Percentiles rank a stretch among this genome's conserved stretches.
phyloP scores from a whole-genome alignment of 92 coral and sea anemone species.

The Actinostola sp. region DNA sequence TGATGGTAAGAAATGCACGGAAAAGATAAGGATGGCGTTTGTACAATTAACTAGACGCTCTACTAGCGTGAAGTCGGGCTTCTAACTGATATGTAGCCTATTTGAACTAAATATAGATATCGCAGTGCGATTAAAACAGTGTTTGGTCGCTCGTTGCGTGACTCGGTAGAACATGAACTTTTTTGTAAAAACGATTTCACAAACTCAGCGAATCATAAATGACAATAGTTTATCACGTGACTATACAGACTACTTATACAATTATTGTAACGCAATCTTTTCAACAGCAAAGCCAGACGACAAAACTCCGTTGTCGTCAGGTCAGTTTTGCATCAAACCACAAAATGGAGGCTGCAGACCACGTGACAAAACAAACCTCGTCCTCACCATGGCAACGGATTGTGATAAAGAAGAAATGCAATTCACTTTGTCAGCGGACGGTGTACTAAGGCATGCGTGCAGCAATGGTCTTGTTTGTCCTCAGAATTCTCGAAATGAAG shows the following conservation, averaged over 20 bases:
- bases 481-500: conserved; percentile 15
- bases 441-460: conserved; percentile 37
- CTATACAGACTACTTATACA: too few species aligned
- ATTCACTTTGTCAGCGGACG: conserved; percentile 34
- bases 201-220: too few species aligned
- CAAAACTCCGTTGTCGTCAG: conserved; percentile 19
- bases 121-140: too few species aligned
- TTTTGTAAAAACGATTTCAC: too few species aligned
- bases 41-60: too few species aligned
- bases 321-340: conserved; percentile 32
- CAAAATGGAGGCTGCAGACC: conserved; percentile 27
- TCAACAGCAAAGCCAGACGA: not conserved
- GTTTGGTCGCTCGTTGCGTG: too few species aligned
- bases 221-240: too few species aligned
- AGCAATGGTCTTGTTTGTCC: conserved; percentile 40
- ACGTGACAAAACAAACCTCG: conserved; percentile 22
- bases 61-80: too few species aligned
- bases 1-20: conserved; percentile 19
- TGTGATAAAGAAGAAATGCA: conserved; percentile 23
- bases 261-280: not conserved
- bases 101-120: too few species aligned
- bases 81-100: too few species aligned
- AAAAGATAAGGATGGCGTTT: too few species aligned
- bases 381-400: conserved; percentile 13
- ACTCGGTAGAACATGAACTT: too few species aligned